Evolutionary conservation across 2,888 invertebrate species (phyloP).

Genomic region (Miltochrista miniata): DNA sequence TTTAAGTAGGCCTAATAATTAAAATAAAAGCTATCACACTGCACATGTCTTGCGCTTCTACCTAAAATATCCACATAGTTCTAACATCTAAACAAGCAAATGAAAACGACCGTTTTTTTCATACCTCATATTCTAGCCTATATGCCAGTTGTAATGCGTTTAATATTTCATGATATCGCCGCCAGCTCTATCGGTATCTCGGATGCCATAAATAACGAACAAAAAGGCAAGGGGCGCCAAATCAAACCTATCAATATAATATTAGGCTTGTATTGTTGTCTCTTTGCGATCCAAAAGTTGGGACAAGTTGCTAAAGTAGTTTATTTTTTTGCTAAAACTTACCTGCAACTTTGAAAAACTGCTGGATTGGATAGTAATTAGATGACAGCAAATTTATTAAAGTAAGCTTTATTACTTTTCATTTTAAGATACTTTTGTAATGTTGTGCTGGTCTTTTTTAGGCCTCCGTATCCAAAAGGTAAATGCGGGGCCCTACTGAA

Average conservation of each 20-base stretch:
- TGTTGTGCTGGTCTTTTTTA: no score
- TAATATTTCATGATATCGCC: conserved; percentile 83
- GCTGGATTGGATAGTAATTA: neutral
- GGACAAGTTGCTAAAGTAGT: neutral
- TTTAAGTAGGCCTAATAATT: no score
- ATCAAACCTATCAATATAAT: conserved; percentile 80
- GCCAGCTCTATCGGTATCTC: conserved; percentile 75
- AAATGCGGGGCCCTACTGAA: no score
- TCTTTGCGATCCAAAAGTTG: conserved; percentile 33
- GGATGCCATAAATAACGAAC: conserved; percentile 75
- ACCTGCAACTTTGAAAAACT: neutral
- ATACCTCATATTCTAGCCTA: conserved; percentile 78
- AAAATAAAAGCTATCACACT: no score
- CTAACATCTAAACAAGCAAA: conserved; percentile 49
- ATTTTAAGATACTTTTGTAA: no score
- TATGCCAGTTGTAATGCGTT: conserved; percentile 83
- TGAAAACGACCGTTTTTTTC: conserved; percentile 71
- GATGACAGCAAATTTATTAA: no score
- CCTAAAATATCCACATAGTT: conserved; percentile 41
- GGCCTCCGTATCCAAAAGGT: no score
- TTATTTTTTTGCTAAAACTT: neutral
- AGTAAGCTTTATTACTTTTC: no score
- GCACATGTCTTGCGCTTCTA: no score
- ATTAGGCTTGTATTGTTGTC: conserved; percentile 67
- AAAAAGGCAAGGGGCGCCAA: conserved; percentile 68